These are phyloP conservation scores for Gambusia yucatana DNA, from an alignment of 2,797 vertebrate genomes.

Conservation along the genomic window DNA sequence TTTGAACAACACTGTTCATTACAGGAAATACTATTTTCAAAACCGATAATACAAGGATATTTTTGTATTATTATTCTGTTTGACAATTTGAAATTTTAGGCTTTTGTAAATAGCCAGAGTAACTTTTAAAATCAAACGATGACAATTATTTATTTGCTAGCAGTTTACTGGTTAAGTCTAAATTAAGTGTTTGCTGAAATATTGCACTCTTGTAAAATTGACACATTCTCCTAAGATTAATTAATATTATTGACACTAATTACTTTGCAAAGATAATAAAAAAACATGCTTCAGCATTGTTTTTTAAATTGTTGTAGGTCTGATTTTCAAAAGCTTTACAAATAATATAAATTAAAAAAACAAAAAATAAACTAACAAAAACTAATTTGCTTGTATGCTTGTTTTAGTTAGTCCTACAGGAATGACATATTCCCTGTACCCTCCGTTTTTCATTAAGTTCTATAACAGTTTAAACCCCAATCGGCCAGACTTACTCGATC, in stretches of 20 bases:
- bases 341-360: not conserved
- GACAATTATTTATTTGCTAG: not conserved
- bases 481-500: slow-evolving; percentile 26
- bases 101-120: not conserved
- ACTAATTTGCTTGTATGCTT: not conserved
- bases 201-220: not conserved
- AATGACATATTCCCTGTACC: not conserved
- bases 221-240: not conserved
- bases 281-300: not conserved
- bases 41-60: too few relatives aligned
- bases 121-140: not conserved
- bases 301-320: not conserved
- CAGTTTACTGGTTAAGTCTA: not conserved
- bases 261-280: not conserved
- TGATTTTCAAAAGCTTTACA: not conserved
- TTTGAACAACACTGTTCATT: slow-evolving; percentile 49
- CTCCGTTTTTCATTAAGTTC: slow-evolving; percentile 36
- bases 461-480: slow-evolving; percentile 47
- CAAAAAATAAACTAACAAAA: not conserved
- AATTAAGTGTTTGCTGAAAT: not conserved
- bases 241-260: not conserved
- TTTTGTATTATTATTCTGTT: not conserved
- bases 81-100: not conserved
- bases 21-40: not conserved
- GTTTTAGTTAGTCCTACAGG: slow-evolving; percentile 18